Conservation (phyloP, 1,140 invertebrate genomes). For the Drosophila pseudoananassae region DNA sequence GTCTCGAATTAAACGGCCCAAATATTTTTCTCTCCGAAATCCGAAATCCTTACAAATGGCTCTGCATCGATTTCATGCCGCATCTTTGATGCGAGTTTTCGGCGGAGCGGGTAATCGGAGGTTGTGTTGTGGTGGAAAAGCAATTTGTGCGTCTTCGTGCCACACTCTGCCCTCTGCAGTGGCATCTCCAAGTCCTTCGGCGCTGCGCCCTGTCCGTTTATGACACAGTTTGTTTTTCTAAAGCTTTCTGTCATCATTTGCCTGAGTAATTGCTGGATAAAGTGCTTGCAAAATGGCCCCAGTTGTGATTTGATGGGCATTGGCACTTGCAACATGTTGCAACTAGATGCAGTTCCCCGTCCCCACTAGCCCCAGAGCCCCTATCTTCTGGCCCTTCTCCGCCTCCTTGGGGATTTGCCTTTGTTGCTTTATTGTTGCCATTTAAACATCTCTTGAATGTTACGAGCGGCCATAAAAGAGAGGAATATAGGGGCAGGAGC, state of each 20-base stretch:
- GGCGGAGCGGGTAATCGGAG: slow-evolving; percentile 27
- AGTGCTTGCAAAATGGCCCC: slow-evolving; percentile 57
- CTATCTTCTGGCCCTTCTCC: not conserved
- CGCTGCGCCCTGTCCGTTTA: not conserved
- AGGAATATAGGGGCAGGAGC: not conserved
- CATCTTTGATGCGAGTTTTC: slow-evolving; percentile 35
- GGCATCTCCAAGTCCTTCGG: not conserved
- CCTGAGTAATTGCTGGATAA: slow-evolving; percentile 72
- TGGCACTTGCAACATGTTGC: slow-evolving; percentile 62
- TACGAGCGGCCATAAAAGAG: slow-evolving; percentile 38
- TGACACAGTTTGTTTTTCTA: slow-evolving; percentile 26
- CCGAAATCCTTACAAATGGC: slow-evolving; percentile 65
- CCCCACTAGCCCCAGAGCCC: no score
- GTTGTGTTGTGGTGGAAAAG: slow-evolving; percentile 9
- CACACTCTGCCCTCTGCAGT: no score
- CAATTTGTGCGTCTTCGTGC: slow-evolving; percentile 23
- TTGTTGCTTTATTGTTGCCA: slow-evolving; percentile 38
- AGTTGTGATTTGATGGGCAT: slow-evolving; percentile 61
- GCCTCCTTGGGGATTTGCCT: not conserved
- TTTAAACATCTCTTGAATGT: slow-evolving; percentile 50
- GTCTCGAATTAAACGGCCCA: slow-evolving; percentile 8
- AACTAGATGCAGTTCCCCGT: slow-evolving; percentile 25
- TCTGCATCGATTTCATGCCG: slow-evolving; percentile 63
- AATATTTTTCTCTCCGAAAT: not conserved
- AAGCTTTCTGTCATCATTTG: slow-evolving; percentile 43